phyloP scores from a whole-genome alignment of 2,797 vertebrate genomes.

The Takifugu ocellatus region DNA sequence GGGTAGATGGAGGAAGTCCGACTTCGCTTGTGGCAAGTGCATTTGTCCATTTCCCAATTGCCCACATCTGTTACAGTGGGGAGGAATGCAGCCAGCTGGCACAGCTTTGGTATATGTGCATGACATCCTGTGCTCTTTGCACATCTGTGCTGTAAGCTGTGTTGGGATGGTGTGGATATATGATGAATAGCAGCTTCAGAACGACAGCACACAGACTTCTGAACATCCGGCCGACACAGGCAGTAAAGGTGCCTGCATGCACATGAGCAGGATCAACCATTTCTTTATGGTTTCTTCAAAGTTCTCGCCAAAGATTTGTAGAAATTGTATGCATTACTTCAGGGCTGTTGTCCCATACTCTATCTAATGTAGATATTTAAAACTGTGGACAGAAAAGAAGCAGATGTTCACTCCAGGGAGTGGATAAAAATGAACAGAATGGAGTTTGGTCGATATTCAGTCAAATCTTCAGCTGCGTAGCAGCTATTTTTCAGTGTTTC shows the following conservation, averaged over 20 bases:
- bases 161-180: background rate
- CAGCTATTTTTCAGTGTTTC: conserved; percentile 30
- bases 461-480: conserved; percentile 28
- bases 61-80: conserved; percentile 54
- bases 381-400: conserved; percentile 12
- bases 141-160: no score
- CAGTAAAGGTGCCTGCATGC: no score
- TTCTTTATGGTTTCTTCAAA: no score
- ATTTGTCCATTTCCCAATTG: conserved; percentile 57
- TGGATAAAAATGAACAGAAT: background rate
- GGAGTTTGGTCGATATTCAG: conserved; percentile 8
- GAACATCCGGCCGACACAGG: no score
- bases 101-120: conserved; percentile 6
- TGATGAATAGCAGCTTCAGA: background rate
- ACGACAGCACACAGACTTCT: background rate
- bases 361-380: conserved; percentile 4
- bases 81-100: conserved; percentile 42
- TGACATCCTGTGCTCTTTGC: conserved; percentile 2
- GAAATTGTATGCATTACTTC: no score
- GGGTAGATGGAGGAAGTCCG: conserved; percentile 28
- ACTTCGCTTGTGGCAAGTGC: conserved; percentile 53
- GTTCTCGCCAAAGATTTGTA: no score
- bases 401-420: conserved; percentile 21
- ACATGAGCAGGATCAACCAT: no score
- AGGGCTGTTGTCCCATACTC: no score